Evolutionary conservation across 1,140 invertebrate species (phyloP).

Genomic region (Ooceraea biroi): DNA sequence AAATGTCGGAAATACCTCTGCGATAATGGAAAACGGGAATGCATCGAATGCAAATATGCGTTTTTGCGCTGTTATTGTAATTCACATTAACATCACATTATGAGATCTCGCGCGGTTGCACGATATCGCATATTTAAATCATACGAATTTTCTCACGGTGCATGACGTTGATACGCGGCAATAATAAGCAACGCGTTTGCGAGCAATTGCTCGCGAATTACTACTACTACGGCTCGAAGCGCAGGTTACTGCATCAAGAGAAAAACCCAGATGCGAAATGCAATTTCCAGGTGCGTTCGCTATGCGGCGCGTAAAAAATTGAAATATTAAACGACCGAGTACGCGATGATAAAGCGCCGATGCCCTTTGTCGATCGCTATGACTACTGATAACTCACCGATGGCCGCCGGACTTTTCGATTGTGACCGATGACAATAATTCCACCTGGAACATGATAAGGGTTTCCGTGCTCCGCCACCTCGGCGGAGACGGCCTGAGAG

Average conservation of each 20-base stretch:
- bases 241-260: no score
- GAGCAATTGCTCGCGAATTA: no score
- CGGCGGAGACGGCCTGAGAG: not conserved
- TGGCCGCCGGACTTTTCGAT: not conserved
- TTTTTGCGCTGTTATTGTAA: conserved; percentile 8
- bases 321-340: conserved; percentile 44
- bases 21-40: not conserved
- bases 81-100: not conserved
- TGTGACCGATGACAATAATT: conserved; percentile 23
- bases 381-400: conserved; percentile 6
- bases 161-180: no score
- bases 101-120: no score
- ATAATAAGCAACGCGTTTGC: no score
- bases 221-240: no score
- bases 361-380: conserved; percentile 4
- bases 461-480: not conserved
- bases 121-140: not conserved
- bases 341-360: not conserved
- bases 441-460: conserved; percentile 25
- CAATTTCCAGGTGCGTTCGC: not conserved
- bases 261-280: not conserved
- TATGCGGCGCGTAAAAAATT: not conserved
- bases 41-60: not conserved
- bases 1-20: not conserved
- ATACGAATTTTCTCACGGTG: not conserved